These are phyloP conservation scores for Dasypus novemcinctus DNA, from an alignment of 2,113 vertebrate genomes.

Conservation along the genomic window DNA sequence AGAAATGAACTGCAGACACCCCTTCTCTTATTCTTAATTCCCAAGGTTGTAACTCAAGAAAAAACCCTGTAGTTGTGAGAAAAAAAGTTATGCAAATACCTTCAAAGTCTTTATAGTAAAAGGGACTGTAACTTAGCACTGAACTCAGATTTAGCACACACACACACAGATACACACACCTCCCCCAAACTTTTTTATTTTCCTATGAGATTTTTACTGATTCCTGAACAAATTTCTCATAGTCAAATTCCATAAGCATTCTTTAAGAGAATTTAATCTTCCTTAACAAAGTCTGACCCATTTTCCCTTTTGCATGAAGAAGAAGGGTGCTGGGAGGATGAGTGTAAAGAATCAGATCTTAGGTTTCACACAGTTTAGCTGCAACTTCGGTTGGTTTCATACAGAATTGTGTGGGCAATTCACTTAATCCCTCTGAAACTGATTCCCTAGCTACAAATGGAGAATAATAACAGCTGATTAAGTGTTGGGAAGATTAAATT, in stretches of 20 bases:
- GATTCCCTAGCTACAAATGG: neutral
- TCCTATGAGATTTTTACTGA: neutral
- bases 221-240: neutral
- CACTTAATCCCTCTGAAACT: conserved; percentile 19
- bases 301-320: neutral
- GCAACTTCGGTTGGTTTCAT: conserved; percentile 11
- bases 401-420: neutral
- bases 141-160: neutral
- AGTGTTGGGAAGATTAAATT: neutral
- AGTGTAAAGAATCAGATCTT: neutral
- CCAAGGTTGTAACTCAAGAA: neutral
- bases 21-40: conserved; percentile 13
- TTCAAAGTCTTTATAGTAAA: neutral
- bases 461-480: neutral
- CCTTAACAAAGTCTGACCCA: neutral
- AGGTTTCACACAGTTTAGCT: neutral
- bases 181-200: neutral
- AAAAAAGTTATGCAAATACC: neutral
- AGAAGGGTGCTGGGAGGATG: neutral
- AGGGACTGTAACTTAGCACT: neutral
- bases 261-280: neutral
- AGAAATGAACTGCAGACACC: neutral
- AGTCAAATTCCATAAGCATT: neutral
- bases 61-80: conserved; percentile 10
- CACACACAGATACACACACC: neutral